Conservation (phyloP, 2,113 vertebrate genomes). For the Telmatochromis brichardi region DNA sequence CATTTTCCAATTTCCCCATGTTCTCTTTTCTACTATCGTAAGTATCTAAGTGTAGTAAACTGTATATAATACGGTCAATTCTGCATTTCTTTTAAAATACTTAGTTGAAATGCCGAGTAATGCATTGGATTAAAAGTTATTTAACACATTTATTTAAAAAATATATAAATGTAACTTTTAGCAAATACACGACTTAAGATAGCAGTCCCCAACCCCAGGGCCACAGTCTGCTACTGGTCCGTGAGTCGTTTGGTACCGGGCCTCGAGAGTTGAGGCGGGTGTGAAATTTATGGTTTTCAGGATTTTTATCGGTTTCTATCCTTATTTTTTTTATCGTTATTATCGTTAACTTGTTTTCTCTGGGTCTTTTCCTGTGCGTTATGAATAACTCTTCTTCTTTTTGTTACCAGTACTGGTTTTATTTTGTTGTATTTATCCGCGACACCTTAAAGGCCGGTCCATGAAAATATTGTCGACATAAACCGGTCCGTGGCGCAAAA, state of each 20-base stretch:
- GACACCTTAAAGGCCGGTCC: background rate
- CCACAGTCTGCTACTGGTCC: background rate
- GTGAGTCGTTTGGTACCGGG: background rate
- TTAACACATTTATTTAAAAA: background rate
- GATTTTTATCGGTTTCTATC: background rate
- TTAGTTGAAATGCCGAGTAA: background rate
- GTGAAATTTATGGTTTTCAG: background rate
- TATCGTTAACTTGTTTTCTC: background rate
- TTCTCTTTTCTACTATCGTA: background rate
- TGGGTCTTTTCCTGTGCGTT: background rate
- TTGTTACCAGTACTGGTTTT: background rate
- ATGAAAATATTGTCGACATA: background rate
- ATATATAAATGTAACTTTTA: background rate
- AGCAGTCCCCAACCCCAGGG: background rate
- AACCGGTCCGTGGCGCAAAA: background rate
- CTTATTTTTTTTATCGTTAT: background rate
- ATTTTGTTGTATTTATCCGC: background rate
- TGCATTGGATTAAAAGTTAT: background rate
- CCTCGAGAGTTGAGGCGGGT: background rate
- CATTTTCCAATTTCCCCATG: background rate
- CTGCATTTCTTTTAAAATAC: background rate
- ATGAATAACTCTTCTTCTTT: background rate
- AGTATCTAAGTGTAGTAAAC: background rate
- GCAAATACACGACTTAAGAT: background rate
- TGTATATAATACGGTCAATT: background rate